These are phyloP conservation scores for Cossypha niveicapilla DNA, from an alignment of 2,797 vertebrate species.

Conservation along the genomic window DNA sequence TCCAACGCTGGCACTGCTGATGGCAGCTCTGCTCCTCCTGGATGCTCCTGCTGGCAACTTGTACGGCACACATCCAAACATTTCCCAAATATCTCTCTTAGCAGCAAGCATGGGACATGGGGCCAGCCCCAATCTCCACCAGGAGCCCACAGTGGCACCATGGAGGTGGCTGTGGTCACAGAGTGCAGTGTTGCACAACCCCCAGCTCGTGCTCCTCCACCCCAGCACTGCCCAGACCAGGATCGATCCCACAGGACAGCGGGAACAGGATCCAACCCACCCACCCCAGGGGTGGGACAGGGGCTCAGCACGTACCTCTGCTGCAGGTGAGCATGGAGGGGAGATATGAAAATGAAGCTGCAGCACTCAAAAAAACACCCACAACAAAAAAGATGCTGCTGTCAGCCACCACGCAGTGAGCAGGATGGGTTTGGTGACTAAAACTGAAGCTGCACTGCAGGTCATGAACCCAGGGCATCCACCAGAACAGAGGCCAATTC, in stretches of 20 bases:
- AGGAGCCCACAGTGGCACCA: not conserved
- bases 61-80: rapidly evolving
- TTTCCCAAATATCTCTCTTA: not conserved
- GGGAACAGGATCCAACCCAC: not conserved
- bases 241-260: rapidly evolving
- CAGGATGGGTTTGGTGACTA: not conserved
- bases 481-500: not conserved
- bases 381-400: not conserved
- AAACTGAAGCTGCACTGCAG: not conserved
- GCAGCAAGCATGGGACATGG: not conserved
- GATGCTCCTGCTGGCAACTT: not conserved
- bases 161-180: not conserved
- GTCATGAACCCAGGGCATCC: not conserved
- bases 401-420: not conserved
- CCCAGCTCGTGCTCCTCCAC: rapidly evolving
- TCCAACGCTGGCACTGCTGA: rapidly evolving
- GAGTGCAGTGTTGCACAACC: not conserved
- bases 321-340: not conserved
- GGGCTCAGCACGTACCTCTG: not conserved
- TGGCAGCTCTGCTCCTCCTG: not conserved
- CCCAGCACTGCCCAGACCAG: rapidly evolving
- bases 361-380: not conserved
- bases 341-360: not conserved
- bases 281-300: rapidly evolving
- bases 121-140: not conserved